phyloP scores from a whole-genome alignment of 2,888 invertebrate genomes.

The Chirona hameri region DNA sequence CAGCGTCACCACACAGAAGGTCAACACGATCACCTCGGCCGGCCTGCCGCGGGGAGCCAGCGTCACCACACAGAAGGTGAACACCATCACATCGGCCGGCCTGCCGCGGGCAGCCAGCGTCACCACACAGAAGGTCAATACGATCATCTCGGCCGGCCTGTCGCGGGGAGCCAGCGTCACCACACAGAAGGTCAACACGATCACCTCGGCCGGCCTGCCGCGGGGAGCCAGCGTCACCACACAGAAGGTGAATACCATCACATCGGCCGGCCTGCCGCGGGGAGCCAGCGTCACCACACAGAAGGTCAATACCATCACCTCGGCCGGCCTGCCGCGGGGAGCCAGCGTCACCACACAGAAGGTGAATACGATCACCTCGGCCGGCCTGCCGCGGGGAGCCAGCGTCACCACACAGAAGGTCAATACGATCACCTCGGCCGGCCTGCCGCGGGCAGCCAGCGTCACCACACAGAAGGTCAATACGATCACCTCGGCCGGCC shows the following conservation, averaged over 20 bases:
- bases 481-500: slow-evolving; percentile 86
- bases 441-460: slow-evolving; percentile 44
- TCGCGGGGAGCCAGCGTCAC: background rate
- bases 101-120: slow-evolving; percentile 26
- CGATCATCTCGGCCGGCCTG: slow-evolving; percentile 81
- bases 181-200: slow-evolving; percentile 66
- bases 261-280: slow-evolving; percentile 64
- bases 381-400: slow-evolving; percentile 52
- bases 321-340: slow-evolving; percentile 59
- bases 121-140: slow-evolving; percentile 58
- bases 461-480: slow-evolving; percentile 54
- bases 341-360: background rate
- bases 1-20: background rate
- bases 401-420: too few relatives aligned
- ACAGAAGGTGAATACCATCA: slow-evolving; percentile 75
- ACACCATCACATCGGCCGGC: slow-evolving; percentile 91
- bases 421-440: slow-evolving; percentile 95
- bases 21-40: slow-evolving; percentile 94
- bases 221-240: background rate
- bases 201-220: slow-evolving; percentile 73
- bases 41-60: slow-evolving; percentile 48
- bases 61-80: slow-evolving; percentile 50
- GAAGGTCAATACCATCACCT: slow-evolving; percentile 85
- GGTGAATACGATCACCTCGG: slow-evolving; percentile 92
- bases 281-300: background rate